Conservation (phyloP, 2,888 invertebrate genomes). For the Drosophila anomalata region DNA sequence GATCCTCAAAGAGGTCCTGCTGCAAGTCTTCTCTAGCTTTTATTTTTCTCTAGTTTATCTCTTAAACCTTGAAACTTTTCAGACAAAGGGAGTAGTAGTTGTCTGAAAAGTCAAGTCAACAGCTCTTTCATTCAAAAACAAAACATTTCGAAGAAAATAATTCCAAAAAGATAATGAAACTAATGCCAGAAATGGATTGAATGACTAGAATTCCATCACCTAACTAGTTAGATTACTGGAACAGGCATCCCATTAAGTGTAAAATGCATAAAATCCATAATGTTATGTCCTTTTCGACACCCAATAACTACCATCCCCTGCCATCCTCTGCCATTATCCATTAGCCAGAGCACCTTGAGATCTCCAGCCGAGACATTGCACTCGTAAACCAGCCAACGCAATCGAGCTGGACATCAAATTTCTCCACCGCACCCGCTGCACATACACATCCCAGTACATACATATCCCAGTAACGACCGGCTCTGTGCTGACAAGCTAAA, state of each 20-base stretch:
- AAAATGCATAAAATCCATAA: background rate
- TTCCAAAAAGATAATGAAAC: too few relatives aligned
- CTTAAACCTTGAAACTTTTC: too few relatives aligned
- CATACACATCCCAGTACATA: background rate
- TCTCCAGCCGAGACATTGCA: slow-evolving; percentile 14
- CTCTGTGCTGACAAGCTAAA: slow-evolving; percentile 13
- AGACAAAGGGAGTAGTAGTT: too few relatives aligned
- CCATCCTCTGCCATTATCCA: background rate
- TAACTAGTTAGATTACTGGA: too few relatives aligned
- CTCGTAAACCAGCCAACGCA: slow-evolving; percentile 21
- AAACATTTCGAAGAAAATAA: too few relatives aligned
- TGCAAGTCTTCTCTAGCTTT: too few relatives aligned
- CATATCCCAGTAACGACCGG: background rate
- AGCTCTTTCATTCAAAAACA: too few relatives aligned
- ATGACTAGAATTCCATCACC: too few relatives aligned
- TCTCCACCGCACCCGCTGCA: slow-evolving; percentile 16
- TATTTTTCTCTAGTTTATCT: too few relatives aligned
- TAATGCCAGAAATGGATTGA: too few relatives aligned
- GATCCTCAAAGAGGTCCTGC: too few relatives aligned
- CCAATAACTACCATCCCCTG: background rate
- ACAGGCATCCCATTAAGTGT: background rate
- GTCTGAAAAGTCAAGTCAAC: too few relatives aligned
- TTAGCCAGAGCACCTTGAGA: background rate
- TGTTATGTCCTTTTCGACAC: background rate
- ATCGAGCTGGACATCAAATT: slow-evolving; percentile 30